These are phyloP conservation scores for Pseudoatta argentina DNA, from an alignment of 1,140 invertebrate species.

Conservation along the genomic window DNA sequence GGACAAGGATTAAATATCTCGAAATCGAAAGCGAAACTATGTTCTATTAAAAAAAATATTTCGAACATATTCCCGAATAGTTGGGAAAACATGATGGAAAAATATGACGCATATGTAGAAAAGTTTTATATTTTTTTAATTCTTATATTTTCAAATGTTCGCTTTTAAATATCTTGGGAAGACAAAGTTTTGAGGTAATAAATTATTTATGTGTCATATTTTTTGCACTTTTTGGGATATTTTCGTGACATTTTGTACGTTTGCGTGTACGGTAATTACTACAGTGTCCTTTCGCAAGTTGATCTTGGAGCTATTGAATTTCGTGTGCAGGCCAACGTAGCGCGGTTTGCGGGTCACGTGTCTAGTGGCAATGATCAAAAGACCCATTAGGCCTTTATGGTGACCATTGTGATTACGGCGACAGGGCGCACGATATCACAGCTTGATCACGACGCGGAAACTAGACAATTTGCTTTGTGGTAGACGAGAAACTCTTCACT, in stretches of 20 bases:
- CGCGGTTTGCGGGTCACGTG: slow-evolving; percentile 56
- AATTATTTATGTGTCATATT: not conserved
- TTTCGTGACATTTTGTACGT: not conserved
- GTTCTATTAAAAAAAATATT: not conserved
- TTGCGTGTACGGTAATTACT: slow-evolving; percentile 22
- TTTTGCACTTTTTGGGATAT: not conserved
- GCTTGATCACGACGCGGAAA: slow-evolving; percentile 48
- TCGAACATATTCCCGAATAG: not conserved
- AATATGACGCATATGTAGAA: not conserved
- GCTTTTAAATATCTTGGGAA: not conserved
- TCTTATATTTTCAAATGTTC: not conserved
- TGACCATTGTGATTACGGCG: slow-evolving; percentile 37
- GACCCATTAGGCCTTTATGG: slow-evolving; percentile 55
- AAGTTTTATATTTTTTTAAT: not conserved
- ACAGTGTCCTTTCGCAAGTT: slow-evolving; percentile 22
- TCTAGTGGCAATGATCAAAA: slow-evolving; percentile 58
- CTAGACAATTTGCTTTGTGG: slow-evolving; percentile 52
- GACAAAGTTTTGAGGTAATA: not conserved
- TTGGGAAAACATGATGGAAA: not conserved
- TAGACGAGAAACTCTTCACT: slow-evolving; percentile 43
- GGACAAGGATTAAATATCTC: not conserved
- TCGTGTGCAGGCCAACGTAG: slow-evolving; percentile 36
- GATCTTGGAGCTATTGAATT: slow-evolving; percentile 51
- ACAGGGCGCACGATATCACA: slow-evolving; percentile 33
- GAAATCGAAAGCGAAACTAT: not conserved